phyloP scores from a whole-genome alignment of 1,140 invertebrate species.

The Bombus confusus region DNA sequence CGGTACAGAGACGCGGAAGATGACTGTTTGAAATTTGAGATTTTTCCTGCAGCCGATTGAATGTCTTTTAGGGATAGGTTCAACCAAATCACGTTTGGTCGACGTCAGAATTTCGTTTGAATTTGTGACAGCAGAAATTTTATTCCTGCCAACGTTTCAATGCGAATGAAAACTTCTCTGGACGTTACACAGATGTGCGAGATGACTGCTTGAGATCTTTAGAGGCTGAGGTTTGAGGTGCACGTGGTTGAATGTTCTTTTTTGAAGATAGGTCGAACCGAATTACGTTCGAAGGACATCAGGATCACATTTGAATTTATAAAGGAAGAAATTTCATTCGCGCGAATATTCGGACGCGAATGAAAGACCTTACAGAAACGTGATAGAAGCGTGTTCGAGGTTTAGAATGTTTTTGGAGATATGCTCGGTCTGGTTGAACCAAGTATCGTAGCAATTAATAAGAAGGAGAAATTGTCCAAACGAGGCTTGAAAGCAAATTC shows the following conservation, averaged over 20 bases:
- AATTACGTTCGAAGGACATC: not conserved
- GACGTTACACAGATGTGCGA: not conserved
- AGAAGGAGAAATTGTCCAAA: not conserved
- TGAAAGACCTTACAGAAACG: no score
- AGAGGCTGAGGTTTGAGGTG: no score
- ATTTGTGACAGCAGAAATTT: not conserved
- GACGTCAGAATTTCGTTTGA: slow-evolving; percentile 1
- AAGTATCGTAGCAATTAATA: not conserved
- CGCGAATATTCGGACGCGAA: no score
- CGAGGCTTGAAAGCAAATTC: no score
- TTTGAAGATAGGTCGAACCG: not conserved
- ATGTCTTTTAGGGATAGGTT: not conserved
- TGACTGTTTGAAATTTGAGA: no score
- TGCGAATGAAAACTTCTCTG: not conserved
- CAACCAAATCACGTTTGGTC: not conserved
- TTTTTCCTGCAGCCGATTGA: not conserved
- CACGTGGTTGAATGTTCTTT: no score
- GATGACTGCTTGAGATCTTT: not conserved
- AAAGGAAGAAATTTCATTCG: no score
- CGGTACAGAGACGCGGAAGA: no score
- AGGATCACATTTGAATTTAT: no score
- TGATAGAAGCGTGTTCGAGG: no score
- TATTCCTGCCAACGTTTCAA: not conserved
- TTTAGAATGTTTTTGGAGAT: no score
- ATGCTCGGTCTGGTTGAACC: not conserved